Percentiles rank a stretch among this genome's conserved stretches.
Evolutionary conservation across 2,888 invertebrate genomes (phyloP).

Genomic region (Dascillus cervinus): DNA sequence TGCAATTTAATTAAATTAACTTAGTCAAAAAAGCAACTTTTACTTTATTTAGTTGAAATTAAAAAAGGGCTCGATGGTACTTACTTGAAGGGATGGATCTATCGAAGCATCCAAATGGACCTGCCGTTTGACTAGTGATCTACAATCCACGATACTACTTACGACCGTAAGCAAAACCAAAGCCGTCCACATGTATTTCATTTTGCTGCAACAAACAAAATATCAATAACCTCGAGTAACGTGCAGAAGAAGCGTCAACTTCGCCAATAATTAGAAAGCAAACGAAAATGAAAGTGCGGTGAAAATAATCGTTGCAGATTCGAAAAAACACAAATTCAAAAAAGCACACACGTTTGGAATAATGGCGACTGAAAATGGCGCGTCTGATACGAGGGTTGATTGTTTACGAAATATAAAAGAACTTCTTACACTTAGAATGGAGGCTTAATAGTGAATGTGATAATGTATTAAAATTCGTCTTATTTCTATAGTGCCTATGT

Average conservation of each 20-base stretch:
- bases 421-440: constrained; percentile 37
- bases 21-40: neutral
- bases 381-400: too few relatives aligned
- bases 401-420: constrained; percentile 1
- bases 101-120: constrained; percentile 13
- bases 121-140: constrained; percentile 32
- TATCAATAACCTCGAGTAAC: constrained; percentile 6
- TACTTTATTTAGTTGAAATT: neutral
- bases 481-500: constrained; percentile 43
- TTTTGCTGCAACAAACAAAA: constrained; percentile 28
- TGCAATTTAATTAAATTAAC: neutral
- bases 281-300: too few relatives aligned
- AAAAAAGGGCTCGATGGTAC: constrained; percentile 11
- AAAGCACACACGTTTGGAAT: too few relatives aligned
- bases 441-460: constrained; percentile 41
- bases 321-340: too few relatives aligned
- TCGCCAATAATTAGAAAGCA: neutral
- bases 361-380: too few relatives aligned
- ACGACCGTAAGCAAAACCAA: too few relatives aligned
- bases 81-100: constrained; percentile 21
- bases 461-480: constrained; percentile 42
- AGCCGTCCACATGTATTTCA: too few relatives aligned
- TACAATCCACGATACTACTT: constrained; percentile 28
- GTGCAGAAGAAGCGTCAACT: neutral
- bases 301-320: too few relatives aligned